phyloP scores from a whole-genome alignment of 1,140 invertebrate genomes.

The Cataglyphis hispanica region DNA sequence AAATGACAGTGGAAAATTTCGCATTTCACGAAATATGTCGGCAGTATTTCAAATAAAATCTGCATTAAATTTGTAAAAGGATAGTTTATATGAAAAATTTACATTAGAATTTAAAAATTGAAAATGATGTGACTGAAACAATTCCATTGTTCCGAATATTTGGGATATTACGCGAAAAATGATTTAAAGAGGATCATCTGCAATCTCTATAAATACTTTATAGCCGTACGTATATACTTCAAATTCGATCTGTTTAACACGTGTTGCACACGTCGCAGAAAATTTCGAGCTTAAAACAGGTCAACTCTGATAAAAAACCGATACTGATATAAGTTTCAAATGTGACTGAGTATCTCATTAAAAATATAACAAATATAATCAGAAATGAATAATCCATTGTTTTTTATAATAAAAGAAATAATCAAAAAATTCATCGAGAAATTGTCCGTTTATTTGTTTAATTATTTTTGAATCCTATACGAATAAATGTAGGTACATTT shows the following conservation, averaged over 20 bases:
- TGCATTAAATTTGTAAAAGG: not conserved
- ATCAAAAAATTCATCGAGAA: not conserved
- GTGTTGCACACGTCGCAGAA: constrained; percentile 42
- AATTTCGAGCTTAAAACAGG: constrained; percentile 33
- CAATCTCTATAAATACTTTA: constrained; percentile 45
- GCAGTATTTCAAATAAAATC: not conserved
- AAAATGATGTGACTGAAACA: not conserved
- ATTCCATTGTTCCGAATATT: not conserved
- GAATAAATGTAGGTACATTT: not conserved
- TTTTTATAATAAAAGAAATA: not conserved
- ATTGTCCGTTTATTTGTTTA: not conserved
- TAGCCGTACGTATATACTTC: constrained; percentile 18
- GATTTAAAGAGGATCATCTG: constrained; percentile 40
- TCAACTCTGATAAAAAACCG: not conserved
- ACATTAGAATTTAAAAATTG: not conserved
- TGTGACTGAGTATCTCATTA: not conserved
- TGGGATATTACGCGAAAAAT: not conserved
- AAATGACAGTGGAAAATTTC: not conserved
- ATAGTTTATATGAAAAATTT: not conserved
- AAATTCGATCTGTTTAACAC: constrained; percentile 46
- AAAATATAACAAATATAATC: not conserved
- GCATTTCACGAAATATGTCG: not conserved
- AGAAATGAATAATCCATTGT: not conserved
- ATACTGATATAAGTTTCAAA: constrained; percentile 4
- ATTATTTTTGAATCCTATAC: not conserved